Conservation (phyloP, 2,888 invertebrate genomes). For the Timema cristinae region DNA sequence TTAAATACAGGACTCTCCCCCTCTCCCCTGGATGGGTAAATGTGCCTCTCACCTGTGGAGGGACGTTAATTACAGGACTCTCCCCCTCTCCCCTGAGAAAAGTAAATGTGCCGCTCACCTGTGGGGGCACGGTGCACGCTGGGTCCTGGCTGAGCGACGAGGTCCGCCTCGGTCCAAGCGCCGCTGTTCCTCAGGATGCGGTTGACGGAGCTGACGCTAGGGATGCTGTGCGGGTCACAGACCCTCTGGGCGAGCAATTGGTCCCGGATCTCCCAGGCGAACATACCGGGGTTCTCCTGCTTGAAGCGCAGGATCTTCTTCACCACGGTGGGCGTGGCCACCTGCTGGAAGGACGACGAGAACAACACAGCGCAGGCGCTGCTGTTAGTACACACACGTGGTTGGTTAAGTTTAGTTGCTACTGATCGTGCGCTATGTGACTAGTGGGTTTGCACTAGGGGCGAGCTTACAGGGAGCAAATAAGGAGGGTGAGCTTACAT, state of each 20-base stretch:
- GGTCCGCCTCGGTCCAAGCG: constrained; percentile 66
- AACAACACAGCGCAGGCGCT: neutral
- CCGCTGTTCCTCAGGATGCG: constrained; percentile 86
- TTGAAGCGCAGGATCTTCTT: constrained; percentile 91
- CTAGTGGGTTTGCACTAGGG: too few relatives aligned
- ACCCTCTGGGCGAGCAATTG: constrained; percentile 83
- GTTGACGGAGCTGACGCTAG: constrained; percentile 93
- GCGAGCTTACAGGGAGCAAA: too few relatives aligned
- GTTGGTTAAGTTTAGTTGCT: too few relatives aligned
- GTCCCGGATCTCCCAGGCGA: constrained; percentile 95
- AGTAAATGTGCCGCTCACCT: too few relatives aligned
- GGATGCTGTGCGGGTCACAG: constrained; percentile 86
- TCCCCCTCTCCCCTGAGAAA: too few relatives aligned
- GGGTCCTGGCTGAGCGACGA: constrained; percentile 32
- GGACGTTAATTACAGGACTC: too few relatives aligned
- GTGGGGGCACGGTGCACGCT: neutral
- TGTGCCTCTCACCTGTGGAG: too few relatives aligned
- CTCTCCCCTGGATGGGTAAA: too few relatives aligned
- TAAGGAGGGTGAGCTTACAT: too few relatives aligned
- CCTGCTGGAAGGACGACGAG: constrained; percentile 68
- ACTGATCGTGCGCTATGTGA: too few relatives aligned
- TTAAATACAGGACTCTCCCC: too few relatives aligned
- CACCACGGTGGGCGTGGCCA: constrained; percentile 92
- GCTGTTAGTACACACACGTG: too few relatives aligned
- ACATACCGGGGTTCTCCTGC: constrained; percentile 93